Conservation (phyloP, 2,113 vertebrate species). For the Colius striatus region DNA sequence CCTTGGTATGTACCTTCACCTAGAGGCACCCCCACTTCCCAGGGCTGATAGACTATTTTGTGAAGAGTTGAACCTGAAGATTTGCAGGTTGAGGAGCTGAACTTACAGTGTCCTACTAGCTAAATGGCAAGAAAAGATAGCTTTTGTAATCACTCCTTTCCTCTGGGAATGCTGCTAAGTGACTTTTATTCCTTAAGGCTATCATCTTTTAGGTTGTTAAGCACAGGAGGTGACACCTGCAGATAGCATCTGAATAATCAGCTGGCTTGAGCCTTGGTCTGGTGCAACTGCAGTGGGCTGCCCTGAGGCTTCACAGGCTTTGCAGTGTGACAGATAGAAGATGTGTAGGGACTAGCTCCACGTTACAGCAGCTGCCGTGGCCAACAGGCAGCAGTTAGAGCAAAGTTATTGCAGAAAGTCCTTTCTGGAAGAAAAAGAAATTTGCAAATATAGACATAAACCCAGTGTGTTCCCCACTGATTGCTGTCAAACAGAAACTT, state of each 20-base stretch:
- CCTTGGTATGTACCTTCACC: background rate
- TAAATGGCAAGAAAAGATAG: background rate
- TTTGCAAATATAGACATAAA: background rate
- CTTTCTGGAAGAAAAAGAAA: background rate
- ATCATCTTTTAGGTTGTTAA: background rate
- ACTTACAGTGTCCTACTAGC: background rate
- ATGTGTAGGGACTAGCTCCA: background rate
- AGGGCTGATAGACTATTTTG: background rate
- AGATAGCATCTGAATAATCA: fast-evolving
- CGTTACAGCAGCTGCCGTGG: background rate
- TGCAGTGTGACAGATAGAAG: fast-evolving
- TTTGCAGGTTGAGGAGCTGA: background rate
- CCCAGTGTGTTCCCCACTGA: fast-evolving
- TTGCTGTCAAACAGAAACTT: background rate
- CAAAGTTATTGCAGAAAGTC: background rate
- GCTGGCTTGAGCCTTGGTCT: fast-evolving
- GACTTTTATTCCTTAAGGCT: background rate
- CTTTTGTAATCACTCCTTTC: background rate
- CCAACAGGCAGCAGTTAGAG: background rate
- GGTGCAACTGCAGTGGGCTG: background rate
- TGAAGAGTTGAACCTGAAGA: background rate
- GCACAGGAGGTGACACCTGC: background rate
- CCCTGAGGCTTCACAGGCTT: background rate
- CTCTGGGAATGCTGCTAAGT: background rate
- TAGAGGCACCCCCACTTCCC: background rate